These are phyloP conservation scores for Colinus virginianus DNA, from an alignment of 2,113 vertebrate species.

Conservation along the genomic window DNA sequence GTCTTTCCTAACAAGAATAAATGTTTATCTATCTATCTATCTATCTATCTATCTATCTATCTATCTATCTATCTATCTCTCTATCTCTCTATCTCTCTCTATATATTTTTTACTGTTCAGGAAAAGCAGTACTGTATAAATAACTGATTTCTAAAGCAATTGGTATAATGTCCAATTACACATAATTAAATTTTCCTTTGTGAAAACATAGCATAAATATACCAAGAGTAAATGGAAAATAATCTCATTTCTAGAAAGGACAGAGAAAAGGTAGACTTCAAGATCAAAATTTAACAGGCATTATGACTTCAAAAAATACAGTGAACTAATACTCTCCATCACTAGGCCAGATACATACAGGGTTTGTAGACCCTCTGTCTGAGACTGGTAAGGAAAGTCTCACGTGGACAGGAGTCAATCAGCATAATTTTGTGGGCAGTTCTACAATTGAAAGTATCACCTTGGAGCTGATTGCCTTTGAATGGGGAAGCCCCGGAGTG, in stretches of 20 bases:
- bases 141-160: constrained; percentile 9
- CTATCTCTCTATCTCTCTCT: too few species aligned
- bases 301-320: background rate
- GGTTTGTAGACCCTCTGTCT: background rate
- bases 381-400: too few species aligned
- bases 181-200: constrained; percentile 1
- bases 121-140: background rate
- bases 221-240: background rate
- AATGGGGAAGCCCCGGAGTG: too few species aligned
- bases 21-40: background rate
- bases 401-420: too few species aligned
- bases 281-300: background rate
- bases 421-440: too few species aligned
- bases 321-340: background rate
- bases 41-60: too few species aligned
- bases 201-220: background rate
- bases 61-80: too few species aligned
- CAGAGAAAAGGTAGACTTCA: background rate
- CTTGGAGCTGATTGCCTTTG: too few species aligned
- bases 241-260: background rate
- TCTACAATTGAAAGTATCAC: too few species aligned
- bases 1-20: constrained; percentile 16
- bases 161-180: background rate
- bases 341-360: background rate
- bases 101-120: background rate